Percentiles rank a stretch among this genome's conserved stretches.
Evolutionary conservation across 2,113 vertebrate species (phyloP).

Genomic region (Tetraodon nigroviridis): DNA sequence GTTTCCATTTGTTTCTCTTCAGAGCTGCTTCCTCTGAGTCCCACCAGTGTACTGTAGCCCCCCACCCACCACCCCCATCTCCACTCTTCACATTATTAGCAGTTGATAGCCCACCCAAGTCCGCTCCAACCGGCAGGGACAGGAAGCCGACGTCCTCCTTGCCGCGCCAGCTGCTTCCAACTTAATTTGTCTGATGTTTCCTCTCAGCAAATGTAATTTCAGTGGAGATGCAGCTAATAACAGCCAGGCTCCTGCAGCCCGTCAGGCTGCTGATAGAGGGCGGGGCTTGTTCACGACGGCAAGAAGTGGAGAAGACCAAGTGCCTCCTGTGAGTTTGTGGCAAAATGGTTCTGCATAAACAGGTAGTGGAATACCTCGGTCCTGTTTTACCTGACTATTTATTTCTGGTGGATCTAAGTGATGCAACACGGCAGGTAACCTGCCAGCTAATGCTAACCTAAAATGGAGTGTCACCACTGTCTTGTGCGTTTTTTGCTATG

Average conservation of each 20-base stretch:
- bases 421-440: conserved; percentile 25
- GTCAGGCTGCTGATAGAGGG: conserved; percentile 21
- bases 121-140: conserved; percentile 34
- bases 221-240: conserved; percentile 47
- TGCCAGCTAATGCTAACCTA: conserved; percentile 11
- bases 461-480: conserved; percentile 22
- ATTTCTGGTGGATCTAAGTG: conserved; percentile 3
- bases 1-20: conserved; percentile 40
- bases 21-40: conserved; percentile 41
- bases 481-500: too few species aligned
- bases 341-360: conserved; percentile 40
- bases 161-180: conserved; percentile 54
- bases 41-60: conserved; percentile 27
- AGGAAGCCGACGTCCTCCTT: conserved; percentile 49
- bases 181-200: conserved; percentile 53
- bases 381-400: conserved; percentile 27
- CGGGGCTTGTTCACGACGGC: conserved; percentile 5
- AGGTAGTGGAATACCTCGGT: conserved; percentile 41
- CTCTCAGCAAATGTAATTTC: conserved; percentile 53
- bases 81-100: conserved; percentile 26
- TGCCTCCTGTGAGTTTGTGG: conserved; percentile 1
- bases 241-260: conserved; percentile 18
- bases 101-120: conserved; percentile 21
- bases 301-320: conserved; percentile 34
- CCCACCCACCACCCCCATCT: conserved; percentile 1